Base-by-base conservation (phyloP, 2,113 vertebrate species). In the Galbula dea region DNA sequence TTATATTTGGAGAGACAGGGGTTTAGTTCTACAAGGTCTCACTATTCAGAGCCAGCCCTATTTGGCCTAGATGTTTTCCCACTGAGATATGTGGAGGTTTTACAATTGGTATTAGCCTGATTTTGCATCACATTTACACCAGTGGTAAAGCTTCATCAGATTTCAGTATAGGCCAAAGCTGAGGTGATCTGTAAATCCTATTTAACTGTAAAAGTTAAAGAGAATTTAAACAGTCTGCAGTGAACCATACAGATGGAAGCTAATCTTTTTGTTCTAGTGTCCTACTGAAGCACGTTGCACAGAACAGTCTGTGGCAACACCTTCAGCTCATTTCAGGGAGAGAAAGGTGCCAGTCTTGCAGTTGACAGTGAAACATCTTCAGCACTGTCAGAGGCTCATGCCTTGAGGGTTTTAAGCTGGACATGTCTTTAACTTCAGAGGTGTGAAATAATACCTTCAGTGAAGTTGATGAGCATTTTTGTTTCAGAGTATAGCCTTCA, bases 261-360 rank as follows among this genome's bases (percentile, higher is more conserved):
- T 66, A 58, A 4, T 0, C 0, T 1, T 2, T 79, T 68, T 61
- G 17, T 49, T 73, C 32, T 61, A 39, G 14, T 19, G 45, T 34
- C 29, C 45, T 55, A 20, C 8, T 58, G 24, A 41, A 48, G 10
- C 16, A 52, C 7, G 22, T 13, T 83, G 29, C 51, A 51, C 7
- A 27, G 29, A 21, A 29, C 23, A 68, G 11, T 30, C 15, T 22
- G 24, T 73, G 58, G 8, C 32, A 69, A 51, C 15, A 20, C 27
- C 36, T 89, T 34, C 41, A 45, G 12, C 10, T 66, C 29, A 17
- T 46, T 85, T 76, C 26, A 74, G 32, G 7, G 23, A 62, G 10
- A 69, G 22, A 67, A 78, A 69, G 26, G 11, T 32, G 19, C 15
- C 5, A 12, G 24, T 7, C 49, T 67, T 85, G 41, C 26, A 39